Base-by-base conservation (phyloP, 2,888 invertebrate genomes). In the Microctonus hyperodae region DNA sequence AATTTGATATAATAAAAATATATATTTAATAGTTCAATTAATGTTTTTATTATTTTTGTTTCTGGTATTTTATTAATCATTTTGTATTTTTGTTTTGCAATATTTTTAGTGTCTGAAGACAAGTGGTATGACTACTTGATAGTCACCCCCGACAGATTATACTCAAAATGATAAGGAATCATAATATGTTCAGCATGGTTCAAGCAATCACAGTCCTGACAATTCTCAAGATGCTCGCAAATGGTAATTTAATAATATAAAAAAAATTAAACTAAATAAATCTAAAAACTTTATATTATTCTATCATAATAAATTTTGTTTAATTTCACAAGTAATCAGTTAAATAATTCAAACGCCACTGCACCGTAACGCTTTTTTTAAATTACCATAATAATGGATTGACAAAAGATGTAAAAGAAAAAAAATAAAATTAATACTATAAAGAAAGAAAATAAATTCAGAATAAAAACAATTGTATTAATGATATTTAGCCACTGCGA, bases 141-240 rank as follows among this genome's bases (percentile, higher is more conserved):
- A 76, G 71, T 72, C 69, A 64, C 67, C 64, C 69, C 62, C 7
- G 6, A 66, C 60, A 73, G 71, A 69, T 70, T 69, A 71, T 70
- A 71, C 82, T 81, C 87, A 88, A 88, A 86, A 89, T 89, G 89
- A 87, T 83, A 87, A 88, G 85, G 83, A 85, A 84, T 80, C 85
- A 85, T 78, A 85, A 85, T 83, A 81, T 87, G 76, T 87, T 88
- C 84, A 88, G 85, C 79, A 92, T 92, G 90, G 92, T 93, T 88
- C 92, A 92, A 89, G 91, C 92, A 86, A 92, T 93, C 83, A 92
- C 93, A 83, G 91, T 93, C 81, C 89, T 93, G 78, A 92, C 92
- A 80, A 92, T 92, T 86, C 88, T 93, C 80, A 91, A 92, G 80
- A 92, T 93, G 91, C 86, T 90, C 83, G 91, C 92, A 71, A 92